Percentiles rank a stretch among this genome's conserved stretches.
phyloP scores from a whole-genome alignment of 2,113 vertebrate species.

The Thomomys bottae region DNA sequence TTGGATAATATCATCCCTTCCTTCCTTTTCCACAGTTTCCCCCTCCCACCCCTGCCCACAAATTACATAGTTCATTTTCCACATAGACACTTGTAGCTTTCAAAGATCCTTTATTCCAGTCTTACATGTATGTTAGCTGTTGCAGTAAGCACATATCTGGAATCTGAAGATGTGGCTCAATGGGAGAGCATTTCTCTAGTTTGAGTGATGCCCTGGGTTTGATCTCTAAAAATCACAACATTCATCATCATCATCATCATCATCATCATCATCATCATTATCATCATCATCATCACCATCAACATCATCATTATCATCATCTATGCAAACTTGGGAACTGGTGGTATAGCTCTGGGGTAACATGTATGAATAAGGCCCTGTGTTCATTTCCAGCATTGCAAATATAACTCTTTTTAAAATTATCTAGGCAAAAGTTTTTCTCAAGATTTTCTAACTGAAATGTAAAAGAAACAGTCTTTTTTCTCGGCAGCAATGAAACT shows the following conservation, averaged over 20 bases:
- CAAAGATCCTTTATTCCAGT: not conserved
- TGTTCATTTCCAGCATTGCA: not conserved
- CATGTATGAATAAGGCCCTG: not conserved
- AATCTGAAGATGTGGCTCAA: not conserved
- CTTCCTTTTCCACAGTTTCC: no score
- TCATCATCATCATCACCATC: no score
- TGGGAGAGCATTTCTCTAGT: no score
- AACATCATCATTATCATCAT: no score
- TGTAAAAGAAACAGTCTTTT: not conserved
- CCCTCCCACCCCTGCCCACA: no score
- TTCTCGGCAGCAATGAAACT: not conserved
- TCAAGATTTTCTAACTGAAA: constrained; percentile 27
- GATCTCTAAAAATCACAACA: no score
- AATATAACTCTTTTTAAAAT: not conserved
- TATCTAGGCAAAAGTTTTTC: not conserved
- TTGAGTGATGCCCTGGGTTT: no score
- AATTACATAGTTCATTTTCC: no score
- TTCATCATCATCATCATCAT: no score
- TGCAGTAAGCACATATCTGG: not conserved
- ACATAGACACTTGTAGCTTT: no score
- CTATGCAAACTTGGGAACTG: not conserved
- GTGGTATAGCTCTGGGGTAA: not conserved
- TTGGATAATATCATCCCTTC: no score
- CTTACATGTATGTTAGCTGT: not conserved
- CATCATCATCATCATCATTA: no score